Conservation (phyloP, 2,113 vertebrate species). For the Cyphomyrus discorhynchus region DNA sequence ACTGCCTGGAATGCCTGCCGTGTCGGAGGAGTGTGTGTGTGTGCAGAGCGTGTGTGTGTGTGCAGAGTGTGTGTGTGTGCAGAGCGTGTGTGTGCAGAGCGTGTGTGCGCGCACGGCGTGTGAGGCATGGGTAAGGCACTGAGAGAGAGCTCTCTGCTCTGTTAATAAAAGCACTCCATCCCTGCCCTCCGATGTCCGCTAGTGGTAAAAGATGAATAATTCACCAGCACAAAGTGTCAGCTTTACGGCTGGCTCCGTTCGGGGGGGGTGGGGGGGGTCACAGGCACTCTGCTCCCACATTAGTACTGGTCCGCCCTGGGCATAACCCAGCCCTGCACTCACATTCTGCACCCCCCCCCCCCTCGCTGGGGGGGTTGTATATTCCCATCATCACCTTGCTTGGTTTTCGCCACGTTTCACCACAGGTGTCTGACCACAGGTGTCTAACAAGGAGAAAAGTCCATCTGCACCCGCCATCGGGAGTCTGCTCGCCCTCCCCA, state of each 20-base stretch:
- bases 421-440: neutral
- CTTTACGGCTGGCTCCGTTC: constrained; percentile 25
- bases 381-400: neutral
- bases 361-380: neutral
- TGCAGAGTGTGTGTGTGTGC: neutral
- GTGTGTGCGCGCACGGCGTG: neutral
- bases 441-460: neutral
- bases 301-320: neutral
- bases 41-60: neutral
- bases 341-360: neutral
- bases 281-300: neutral
- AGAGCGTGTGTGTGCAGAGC: neutral
- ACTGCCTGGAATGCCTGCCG: neutral
- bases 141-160: neutral
- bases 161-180: neutral
- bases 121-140: constrained; percentile 2
- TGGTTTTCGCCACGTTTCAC: neutral
- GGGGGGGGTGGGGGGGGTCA: constrained; percentile 20
- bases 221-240: constrained; percentile 33
- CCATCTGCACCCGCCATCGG: neutral
- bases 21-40: neutral
- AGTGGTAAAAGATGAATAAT: constrained; percentile 30
- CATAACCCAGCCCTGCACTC: neutral
- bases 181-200: neutral
- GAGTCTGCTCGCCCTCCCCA: neutral